Base-by-base conservation (phyloP, 2,797 vertebrate genomes). In the Graptemys geographica region DNA sequence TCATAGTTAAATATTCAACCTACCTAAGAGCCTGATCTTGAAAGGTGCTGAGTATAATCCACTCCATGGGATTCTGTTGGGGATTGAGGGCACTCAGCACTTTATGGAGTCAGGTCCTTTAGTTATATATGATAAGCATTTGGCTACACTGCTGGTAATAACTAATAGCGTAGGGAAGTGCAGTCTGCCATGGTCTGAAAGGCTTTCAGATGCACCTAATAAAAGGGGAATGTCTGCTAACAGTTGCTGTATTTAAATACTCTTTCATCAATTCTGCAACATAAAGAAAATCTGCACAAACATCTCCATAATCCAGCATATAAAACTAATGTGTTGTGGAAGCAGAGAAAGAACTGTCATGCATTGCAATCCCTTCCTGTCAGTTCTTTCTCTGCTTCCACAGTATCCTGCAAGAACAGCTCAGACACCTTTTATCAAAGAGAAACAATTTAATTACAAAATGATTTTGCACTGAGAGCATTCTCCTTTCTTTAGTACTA, bases 361-460 rank as follows among this genome's bases (percentile, higher is more conserved):
- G 41, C 41, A 41, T 41, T 41, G 41, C 41, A 41, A 41, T 41
- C 41, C 41, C 41, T 41, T 41, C 41, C 41, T 41, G 41, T 41
- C 41, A 41, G 41, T 41, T 41, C 41, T 41, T 41, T 41, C 41
- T 41, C 41, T 41, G 41, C 41, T 41, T 41, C 41, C 41, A 41
- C 41, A 41, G 41, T 16, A 72, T 80, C 16, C 6, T 87, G 47
- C 56, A 79, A 86, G 81, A 94, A 89, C 10, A 95, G 37, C 11
- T 27, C 85, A 62, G 65, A 56, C 84, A 89, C 18, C 31, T 90
- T 94, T 90, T 47, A 52, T 84, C 84, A 92, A 95, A 93, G 92
- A 96, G 49, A 94, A 95, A 95, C 90, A 5, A 65, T 90, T 93
- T 95, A 88, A 95, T 95, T 93, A 95, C 76, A 94, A 91, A 81